Conservation (phyloP, 2,888 invertebrate species). For the Thyatira batis region DNA sequence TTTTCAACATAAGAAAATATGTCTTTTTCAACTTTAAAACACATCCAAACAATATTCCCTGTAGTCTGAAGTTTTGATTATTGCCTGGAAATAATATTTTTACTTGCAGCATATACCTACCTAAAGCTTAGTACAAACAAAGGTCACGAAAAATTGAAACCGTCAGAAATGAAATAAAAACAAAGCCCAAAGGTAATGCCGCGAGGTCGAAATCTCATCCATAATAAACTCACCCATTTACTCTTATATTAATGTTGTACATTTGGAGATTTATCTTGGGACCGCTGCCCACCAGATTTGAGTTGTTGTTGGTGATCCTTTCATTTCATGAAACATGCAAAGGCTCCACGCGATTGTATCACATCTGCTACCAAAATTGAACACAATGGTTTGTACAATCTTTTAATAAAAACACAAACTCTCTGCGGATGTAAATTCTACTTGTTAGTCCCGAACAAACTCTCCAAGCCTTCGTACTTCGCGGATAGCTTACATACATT, state of each 20-base stretch:
- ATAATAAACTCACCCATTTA: conserved; percentile 34
- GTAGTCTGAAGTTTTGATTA: no score
- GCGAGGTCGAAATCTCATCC: conserved; percentile 12
- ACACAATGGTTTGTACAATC: neutral
- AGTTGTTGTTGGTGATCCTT: conserved; percentile 23
- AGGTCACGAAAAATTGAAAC: conserved; percentile 15
- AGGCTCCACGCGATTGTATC: conserved; percentile 11
- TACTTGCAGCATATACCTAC: no score
- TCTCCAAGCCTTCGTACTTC: neutral
- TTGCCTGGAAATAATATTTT: no score
- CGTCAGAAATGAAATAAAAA: conserved; percentile 22
- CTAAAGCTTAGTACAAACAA: neutral
- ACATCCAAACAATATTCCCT: no score
- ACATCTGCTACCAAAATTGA: neutral
- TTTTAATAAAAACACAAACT: neutral
- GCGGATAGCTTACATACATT: conserved; percentile 19
- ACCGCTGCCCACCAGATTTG: conserved; percentile 26
- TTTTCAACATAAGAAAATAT: no score
- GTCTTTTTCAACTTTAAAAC: no score
- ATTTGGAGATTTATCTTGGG: conserved; percentile 32
- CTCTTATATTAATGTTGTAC: conserved; percentile 31
- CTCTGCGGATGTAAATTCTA: neutral
- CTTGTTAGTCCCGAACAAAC: conserved; percentile 2
- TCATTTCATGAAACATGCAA: conserved; percentile 26
- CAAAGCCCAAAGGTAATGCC: conserved; percentile 19